phyloP scores from a whole-genome alignment of 2,797 vertebrate species.

The Hybognathus amarus region DNA sequence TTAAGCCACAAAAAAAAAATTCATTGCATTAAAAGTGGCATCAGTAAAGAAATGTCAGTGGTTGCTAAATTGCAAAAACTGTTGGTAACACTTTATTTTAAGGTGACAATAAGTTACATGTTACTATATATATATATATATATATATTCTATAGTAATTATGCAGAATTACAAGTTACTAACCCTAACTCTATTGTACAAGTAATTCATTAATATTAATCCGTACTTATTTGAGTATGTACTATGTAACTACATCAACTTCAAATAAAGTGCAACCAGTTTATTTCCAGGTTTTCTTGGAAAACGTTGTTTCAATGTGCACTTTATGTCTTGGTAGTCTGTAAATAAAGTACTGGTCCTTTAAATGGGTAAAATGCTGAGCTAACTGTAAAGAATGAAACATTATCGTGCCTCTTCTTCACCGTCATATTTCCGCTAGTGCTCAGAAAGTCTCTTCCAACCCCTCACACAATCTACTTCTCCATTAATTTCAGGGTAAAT shows the following conservation, averaged over 20 bases:
- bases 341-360: conserved; percentile 29
- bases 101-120: too few species aligned
- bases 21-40: background rate
- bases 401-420: conserved; percentile 58
- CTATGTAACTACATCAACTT: too few species aligned
- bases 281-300: background rate
- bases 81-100: too few species aligned
- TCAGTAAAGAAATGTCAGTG: background rate
- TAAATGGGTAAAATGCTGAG: conserved; percentile 30
- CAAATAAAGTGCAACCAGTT: background rate
- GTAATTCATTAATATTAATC: too few species aligned
- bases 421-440: conserved; percentile 71
- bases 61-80: background rate
- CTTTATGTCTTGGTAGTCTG: background rate
- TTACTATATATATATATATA: too few species aligned
- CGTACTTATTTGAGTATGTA: too few species aligned
- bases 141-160: too few species aligned
- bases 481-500: background rate
- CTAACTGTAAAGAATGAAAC: conserved; percentile 56
- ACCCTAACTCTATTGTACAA: too few species aligned
- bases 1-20: background rate
- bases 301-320: background rate
- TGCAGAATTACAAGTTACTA: too few species aligned
- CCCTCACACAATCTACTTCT: background rate
- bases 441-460: background rate